Evolutionary conservation across 92 coral and sea anemone species (phyloP).

Genomic region (Actinernus sp.): DNA sequence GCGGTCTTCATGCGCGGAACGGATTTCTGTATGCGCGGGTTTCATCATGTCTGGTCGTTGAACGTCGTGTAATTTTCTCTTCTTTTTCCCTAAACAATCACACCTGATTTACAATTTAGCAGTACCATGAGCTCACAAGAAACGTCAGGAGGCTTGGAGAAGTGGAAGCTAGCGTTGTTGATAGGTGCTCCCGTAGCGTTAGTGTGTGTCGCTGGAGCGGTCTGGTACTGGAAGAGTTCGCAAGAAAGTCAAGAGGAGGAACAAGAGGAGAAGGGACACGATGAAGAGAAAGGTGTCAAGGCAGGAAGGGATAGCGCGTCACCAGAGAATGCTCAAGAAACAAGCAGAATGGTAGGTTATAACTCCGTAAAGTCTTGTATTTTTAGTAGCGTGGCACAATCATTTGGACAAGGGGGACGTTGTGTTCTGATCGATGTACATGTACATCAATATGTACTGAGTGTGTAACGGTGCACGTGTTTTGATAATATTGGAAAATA

Average conservation of each 20-base stretch:
- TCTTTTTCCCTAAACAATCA: background rate
- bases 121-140: constrained; percentile 78
- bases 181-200: constrained; percentile 85
- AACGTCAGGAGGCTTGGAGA: constrained; percentile 66
- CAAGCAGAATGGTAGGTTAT: too few relatives aligned
- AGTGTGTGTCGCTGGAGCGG: constrained; percentile 65
- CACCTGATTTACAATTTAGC: constrained; percentile 1
- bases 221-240: constrained; percentile 68
- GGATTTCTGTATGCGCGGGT: constrained; percentile 2
- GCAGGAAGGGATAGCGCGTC: constrained; percentile 6
- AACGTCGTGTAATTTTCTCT: background rate
- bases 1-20: constrained; percentile 29
- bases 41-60: constrained; percentile 19
- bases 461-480: too few relatives aligned
- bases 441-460: too few relatives aligned
- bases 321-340: too few relatives aligned
- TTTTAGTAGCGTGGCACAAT: too few relatives aligned
- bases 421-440: too few relatives aligned
- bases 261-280: constrained; percentile 12
- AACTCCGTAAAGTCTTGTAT: too few relatives aligned
- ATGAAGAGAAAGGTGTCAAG: background rate
- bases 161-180: constrained; percentile 81
- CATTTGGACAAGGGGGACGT: too few relatives aligned
- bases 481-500: too few relatives aligned
- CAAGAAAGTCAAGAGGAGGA: constrained; percentile 13